Evolutionary conservation across 2,113 vertebrate genomes (phyloP).

Genomic region (Phasianus colchicus): DNA sequence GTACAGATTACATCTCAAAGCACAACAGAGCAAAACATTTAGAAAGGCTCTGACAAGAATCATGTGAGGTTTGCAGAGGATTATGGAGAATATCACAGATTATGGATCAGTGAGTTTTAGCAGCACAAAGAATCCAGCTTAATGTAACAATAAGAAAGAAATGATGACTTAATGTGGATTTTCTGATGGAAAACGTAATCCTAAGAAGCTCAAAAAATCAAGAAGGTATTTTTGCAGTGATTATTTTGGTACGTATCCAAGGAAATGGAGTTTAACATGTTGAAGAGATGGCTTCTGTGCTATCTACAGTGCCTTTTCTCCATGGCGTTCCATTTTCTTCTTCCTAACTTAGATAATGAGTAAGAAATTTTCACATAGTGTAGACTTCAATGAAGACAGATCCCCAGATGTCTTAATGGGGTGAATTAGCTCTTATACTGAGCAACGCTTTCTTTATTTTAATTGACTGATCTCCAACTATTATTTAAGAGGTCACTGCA

Average conservation of each 20-base stretch:
- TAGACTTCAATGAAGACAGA: background rate
- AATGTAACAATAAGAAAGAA: background rate
- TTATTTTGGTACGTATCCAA: slow-evolving; percentile 24
- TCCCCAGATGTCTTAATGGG: background rate
- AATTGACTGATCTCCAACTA: background rate
- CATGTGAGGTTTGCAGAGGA: slow-evolving; percentile 16
- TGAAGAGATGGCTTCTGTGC: slow-evolving; percentile 12
- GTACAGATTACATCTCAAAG: background rate
- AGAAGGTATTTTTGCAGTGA: background rate
- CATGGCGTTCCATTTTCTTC: background rate
- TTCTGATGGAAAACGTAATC: slow-evolving; percentile 37
- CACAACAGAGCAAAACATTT: background rate
- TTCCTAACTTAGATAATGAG: background rate
- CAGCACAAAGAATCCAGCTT: slow-evolving; percentile 51
- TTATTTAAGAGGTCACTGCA: background rate
- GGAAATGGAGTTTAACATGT: background rate
- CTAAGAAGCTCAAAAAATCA: slow-evolving; percentile 27
- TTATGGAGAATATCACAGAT: slow-evolving; percentile 21
- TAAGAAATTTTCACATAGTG: background rate
- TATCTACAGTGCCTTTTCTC: background rate
- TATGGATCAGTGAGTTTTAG: slow-evolving; percentile 1
- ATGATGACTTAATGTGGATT: slow-evolving; percentile 31
- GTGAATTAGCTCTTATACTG: background rate
- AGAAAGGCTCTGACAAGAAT: background rate
- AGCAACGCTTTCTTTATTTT: background rate